Evolutionary conservation across 2,888 invertebrate genomes (phyloP).

Genomic region (Aproaerema taeniolella): DNA sequence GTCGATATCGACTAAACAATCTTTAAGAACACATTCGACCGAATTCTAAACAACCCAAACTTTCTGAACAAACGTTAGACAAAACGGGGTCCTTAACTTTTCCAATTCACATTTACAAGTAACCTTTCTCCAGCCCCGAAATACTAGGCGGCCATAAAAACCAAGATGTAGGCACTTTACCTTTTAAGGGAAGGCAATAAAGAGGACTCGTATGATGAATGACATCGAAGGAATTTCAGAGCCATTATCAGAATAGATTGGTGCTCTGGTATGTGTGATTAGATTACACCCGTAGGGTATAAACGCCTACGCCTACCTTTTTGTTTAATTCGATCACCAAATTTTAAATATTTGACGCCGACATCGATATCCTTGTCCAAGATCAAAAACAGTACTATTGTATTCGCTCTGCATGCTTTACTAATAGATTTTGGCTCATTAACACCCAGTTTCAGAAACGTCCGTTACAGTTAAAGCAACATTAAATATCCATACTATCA

Average conservation of each 20-base stretch:
- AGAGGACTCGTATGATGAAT: conserved; percentile 41
- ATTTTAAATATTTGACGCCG: neutral
- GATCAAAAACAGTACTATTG: too few relatives aligned
- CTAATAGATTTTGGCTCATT: too few relatives aligned
- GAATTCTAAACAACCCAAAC: conserved; percentile 2
- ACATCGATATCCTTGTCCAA: too few relatives aligned
- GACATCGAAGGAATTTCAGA: conserved; percentile 33
- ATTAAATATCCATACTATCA: too few relatives aligned
- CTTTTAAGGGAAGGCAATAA: conserved; percentile 36
- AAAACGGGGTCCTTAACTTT: conserved; percentile 23
- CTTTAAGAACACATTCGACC: too few relatives aligned
- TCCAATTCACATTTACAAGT: conserved; percentile 34
- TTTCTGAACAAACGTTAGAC: conserved; percentile 4
- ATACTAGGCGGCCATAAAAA: conserved; percentile 30
- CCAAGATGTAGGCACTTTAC: conserved; percentile 31
- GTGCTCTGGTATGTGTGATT: conserved; percentile 6
- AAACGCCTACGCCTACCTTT: too few relatives aligned
- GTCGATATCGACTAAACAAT: too few relatives aligned
- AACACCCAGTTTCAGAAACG: too few relatives aligned
- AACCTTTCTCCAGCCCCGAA: conserved; percentile 19
- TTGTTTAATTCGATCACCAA: conserved; percentile 29
- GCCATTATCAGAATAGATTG: conserved; percentile 20
- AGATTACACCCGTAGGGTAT: conserved; percentile 30
- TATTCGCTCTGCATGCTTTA: too few relatives aligned
- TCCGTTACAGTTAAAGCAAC: too few relatives aligned